Base-by-base conservation (phyloP, 2,888 invertebrate species). In the Rambutsinella grinnellia region DNA sequence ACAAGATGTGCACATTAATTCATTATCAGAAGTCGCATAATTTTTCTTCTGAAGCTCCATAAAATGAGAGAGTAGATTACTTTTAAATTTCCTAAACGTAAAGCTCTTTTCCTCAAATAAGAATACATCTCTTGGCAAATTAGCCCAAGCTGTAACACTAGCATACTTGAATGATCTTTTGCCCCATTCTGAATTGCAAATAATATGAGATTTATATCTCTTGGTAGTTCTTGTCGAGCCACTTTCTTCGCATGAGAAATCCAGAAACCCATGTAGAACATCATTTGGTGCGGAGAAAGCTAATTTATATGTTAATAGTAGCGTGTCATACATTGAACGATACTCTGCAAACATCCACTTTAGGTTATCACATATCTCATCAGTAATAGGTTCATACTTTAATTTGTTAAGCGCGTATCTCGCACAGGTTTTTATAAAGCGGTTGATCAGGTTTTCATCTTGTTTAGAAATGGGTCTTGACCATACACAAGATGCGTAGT, bases 371-470 rank as follows among this genome's bases (percentile, higher is more conserved):
- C 28, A 61, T 6, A 61, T 47, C 6, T 61, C 47, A 24, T 47
- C 23, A 23, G 47, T 17, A 5, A 58, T 21, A 6, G 58, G 21
- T n/a, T 58, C 58, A 15, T 36, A 58, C 36, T 58, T 58, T 47
- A 13, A 8, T 5, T 61, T 61, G n/a, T 46, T 47, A 6, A 61
- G 13, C 13, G 47, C 26, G 21, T 6, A 61, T 5, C 61, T 19
- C 13, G n/a, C 6, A 23, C 47, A 2, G 3, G 10, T 15, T 23
- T 47, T 19, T 23, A 61, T 46, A 3, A 61, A 24, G 10, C 24
- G 46, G 24, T 61, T 26, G 1, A 61, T n/a, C 47, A 15, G 2
- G 8, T 47, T 47, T n/a, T n/a, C n/a, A n/a, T n/a, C n/a, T n/a
- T n/a, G n/a, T n/a, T n/a, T n/a, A n/a, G n/a, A n/a, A n/a, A n/a